Percentiles rank a stretch among this genome's conserved stretches.
Evolutionary conservation across 2,888 invertebrate species (phyloP).

Genomic region (Ochropacha duplaris): DNA sequence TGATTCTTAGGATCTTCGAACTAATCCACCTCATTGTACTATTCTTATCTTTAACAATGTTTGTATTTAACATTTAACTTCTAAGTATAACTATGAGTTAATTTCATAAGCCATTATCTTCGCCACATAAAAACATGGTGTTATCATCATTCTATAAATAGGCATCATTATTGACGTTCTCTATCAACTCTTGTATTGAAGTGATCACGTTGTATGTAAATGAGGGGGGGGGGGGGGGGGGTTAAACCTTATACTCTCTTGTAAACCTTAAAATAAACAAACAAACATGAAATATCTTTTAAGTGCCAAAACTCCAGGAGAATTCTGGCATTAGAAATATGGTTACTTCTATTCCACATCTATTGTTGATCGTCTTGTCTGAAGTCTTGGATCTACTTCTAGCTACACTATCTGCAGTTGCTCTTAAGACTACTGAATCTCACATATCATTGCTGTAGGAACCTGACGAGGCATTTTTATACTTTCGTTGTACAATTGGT

Average conservation of each 20-base stretch:
- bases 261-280: neutral
- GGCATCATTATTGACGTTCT: conserved; percentile 22
- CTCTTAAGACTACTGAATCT: no score
- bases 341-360: no score
- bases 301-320: neutral
- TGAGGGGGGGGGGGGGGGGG: conserved; percentile 5
- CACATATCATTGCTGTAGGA: no score
- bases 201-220: conserved; percentile 10
- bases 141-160: conserved; percentile 29
- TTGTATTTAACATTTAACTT: neutral
- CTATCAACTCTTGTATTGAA: conserved; percentile 7
- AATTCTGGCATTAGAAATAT: neutral
- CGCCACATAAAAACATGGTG: neutral
- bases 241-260: neutral
- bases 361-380: no score
- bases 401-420: no score
- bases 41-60: neutral
- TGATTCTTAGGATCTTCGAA: neutral
- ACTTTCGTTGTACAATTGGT: conserved; percentile 29
- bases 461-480: neutral
- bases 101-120: neutral
- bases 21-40: neutral
- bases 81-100: neutral
- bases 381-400: no score
- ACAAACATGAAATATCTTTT: neutral